phyloP scores from a whole-genome alignment of 2,113 vertebrate species.

The Anhinga rufa region DNA sequence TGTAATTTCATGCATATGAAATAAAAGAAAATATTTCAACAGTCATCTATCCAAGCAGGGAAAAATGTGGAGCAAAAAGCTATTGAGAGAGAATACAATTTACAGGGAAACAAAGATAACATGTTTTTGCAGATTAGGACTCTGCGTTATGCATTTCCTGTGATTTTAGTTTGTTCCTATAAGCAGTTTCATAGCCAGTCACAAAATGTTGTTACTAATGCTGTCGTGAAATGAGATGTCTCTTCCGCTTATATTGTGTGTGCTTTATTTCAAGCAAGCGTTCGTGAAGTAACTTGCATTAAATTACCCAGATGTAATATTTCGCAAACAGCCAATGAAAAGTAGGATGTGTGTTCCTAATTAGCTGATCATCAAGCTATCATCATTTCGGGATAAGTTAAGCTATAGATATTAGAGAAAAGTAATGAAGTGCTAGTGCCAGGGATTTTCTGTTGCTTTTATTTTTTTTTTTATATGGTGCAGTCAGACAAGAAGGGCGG shows the following conservation, averaged over 20 bases:
- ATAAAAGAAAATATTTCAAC: neutral
- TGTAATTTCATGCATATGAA: neutral
- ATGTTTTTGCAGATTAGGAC: neutral
- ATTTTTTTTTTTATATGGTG: neutral
- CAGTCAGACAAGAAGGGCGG: conserved; percentile 32
- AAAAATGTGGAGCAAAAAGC: neutral
- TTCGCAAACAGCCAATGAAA: conserved; percentile 76
- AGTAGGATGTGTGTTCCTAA: conserved; percentile 75
- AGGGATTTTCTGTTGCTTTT: neutral
- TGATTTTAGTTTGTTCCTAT: neutral
- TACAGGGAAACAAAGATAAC: neutral
- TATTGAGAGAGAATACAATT: neutral
- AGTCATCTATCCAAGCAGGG: neutral
- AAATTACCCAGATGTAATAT: conserved; percentile 74
- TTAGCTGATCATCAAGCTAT: conserved; percentile 75
- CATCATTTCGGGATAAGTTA: conserved; percentile 78
- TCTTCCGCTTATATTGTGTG: neutral
- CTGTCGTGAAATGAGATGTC: neutral
- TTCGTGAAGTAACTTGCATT: conserved; percentile 64
- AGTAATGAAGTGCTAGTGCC: conserved; percentile 58
- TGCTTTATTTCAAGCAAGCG: neutral
- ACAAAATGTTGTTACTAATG: neutral
- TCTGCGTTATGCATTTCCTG: neutral
- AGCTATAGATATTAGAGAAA: conserved; percentile 67
- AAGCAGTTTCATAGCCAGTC: neutral